A percentile compares a stretch with the other conserved stretches of the same genome.
Conservation (phyloP, 2,888 invertebrate species). For the Chymomyza procnemis region DNA sequence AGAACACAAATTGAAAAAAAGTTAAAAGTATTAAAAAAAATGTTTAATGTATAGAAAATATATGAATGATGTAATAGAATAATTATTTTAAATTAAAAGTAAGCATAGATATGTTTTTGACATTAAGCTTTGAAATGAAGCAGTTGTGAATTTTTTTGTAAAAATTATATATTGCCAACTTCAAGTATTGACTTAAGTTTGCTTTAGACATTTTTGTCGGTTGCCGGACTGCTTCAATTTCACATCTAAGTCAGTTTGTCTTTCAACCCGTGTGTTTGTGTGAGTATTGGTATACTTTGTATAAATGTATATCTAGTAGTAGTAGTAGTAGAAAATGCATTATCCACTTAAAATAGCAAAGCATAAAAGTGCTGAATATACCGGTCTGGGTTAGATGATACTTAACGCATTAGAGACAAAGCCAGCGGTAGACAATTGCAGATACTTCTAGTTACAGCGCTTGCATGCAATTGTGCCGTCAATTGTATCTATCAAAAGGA, state of each 20-base stretch:
- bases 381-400: constrained; percentile 47
- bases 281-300: constrained; percentile 22
- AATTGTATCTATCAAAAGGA: not conserved
- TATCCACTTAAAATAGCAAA: constrained; percentile 58
- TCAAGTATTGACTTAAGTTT: constrained; percentile 11
- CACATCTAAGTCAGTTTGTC: constrained; percentile 48
- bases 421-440: constrained; percentile 31
- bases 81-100: no score
- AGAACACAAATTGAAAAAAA: no score
- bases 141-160: no score
- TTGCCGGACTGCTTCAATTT: constrained; percentile 12
- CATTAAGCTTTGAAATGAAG: no score
- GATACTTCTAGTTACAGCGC: constrained; percentile 1
- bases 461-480: not conserved
- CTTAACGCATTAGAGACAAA: constrained; percentile 54
- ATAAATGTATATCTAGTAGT: constrained; percentile 33
- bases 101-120: no score
- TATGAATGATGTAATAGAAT: no score
- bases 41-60: no score
- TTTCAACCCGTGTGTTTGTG: constrained; percentile 24
- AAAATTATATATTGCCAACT: no score
- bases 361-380: constrained; percentile 45
- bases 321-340: constrained; percentile 58
- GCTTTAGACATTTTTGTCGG: constrained; percentile 35
- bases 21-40: no score